These are phyloP conservation scores for Drosophila kanekoi DNA, from an alignment of 2,888 invertebrate species.

Conservation along the genomic window DNA sequence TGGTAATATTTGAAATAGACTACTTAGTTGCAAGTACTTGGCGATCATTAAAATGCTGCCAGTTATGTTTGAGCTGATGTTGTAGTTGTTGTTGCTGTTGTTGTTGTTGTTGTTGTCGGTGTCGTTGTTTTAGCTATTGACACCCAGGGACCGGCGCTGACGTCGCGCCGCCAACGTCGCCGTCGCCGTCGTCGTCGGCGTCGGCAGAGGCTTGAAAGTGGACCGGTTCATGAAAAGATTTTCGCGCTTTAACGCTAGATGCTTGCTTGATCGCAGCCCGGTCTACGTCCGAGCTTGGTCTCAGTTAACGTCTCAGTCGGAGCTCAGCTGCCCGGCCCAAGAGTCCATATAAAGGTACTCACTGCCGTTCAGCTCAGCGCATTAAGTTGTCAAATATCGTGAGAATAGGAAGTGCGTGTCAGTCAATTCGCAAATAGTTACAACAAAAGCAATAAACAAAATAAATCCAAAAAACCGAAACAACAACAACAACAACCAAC, in stretches of 20 bases:
- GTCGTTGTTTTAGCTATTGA: slow-evolving; percentile 30
- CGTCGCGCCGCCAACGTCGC: slow-evolving; percentile 17
- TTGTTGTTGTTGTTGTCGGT: too few relatives aligned
- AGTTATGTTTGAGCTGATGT: slow-evolving; percentile 23
- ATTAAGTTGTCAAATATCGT: slow-evolving; percentile 79
- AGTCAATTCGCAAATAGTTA: slow-evolving; percentile 59
- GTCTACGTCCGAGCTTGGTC: slow-evolving; percentile 36
- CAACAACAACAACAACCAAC: background rate
- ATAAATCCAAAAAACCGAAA: background rate
- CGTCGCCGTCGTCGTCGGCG: slow-evolving; percentile 5
- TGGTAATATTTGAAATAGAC: slow-evolving; percentile 17
- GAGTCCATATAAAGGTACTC: slow-evolving; percentile 81
- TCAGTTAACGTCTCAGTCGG: slow-evolving; percentile 46
- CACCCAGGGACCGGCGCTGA: slow-evolving; percentile 52
- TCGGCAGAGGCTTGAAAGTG: slow-evolving; percentile 67
- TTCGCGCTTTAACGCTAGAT: slow-evolving; percentile 53
- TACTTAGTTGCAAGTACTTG: slow-evolving; percentile 38
- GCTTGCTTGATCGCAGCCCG: slow-evolving; percentile 48
- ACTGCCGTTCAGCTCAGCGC: slow-evolving; percentile 66
- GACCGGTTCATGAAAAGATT: slow-evolving; percentile 78
- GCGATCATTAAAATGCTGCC: slow-evolving; percentile 25
- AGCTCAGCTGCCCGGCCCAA: slow-evolving; percentile 61
- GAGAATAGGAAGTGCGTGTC: slow-evolving; percentile 80
- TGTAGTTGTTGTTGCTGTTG: background rate
- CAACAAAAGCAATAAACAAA: slow-evolving; percentile 23